Evolutionary conservation across 2,888 invertebrate genomes (phyloP), one percentile per base, ranked within the genome.

Genomic region (Pristionchus arcanus): DNA sequence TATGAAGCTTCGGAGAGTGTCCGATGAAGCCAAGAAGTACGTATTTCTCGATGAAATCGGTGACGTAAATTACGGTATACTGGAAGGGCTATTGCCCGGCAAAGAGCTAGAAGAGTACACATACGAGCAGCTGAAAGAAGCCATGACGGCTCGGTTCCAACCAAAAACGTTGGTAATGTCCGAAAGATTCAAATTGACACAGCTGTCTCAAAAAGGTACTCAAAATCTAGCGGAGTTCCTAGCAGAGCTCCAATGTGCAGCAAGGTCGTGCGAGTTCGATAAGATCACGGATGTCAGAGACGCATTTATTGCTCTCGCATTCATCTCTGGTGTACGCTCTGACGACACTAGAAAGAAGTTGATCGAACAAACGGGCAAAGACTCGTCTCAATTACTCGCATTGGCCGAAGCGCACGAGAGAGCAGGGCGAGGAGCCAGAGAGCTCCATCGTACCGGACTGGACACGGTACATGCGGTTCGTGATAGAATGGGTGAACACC

Each of bases 351-450:
- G 63, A n/a, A 25, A 4, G n/a, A 88, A 55, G 28, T 34, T 88
- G 53, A 28, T 88, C n/a, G 59, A 88, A 37, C 55, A 88, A n/a
- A 25, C 88, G 11, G 31, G n/a, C 3, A 49, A 74, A 34, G 37
- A 68, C 31, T 49, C 77, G n/a, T n/a, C 71, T 37, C 31, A 74
- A 21, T 31, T 77, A 31, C 74, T 74, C 55, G 88, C 28, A 42
- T n/a, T 74, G 34, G 77, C 88, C 25, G 55, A 66, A 28, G 74
- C 71, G 28, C 59, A 88, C 21, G 88, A 74, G 34, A 21, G 74
- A 25, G 77, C 55, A 34, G 59, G 31, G 16, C 21, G 59, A 49
- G 88, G 74, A 74, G 63, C 63, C 19, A 63, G 21, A 63, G 63
- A 63, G 63, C 63, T 63, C 19, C 63, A 63, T 63, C 63, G 63